Evolutionary conservation across 2,797 vertebrate species (phyloP).

Genomic region (Mergus octosetaceus): DNA sequence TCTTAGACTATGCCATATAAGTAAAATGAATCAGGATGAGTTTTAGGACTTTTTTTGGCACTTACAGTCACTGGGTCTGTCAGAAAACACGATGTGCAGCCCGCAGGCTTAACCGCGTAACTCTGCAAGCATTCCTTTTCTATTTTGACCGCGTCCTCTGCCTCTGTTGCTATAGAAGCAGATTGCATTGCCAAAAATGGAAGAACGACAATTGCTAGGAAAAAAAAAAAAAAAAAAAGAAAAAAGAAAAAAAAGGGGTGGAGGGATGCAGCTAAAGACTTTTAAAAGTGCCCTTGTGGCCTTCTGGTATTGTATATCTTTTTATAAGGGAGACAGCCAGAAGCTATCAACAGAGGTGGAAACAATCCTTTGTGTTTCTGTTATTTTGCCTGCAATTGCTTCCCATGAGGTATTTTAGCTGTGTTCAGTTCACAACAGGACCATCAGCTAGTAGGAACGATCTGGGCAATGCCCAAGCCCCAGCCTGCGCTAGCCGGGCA

Average conservation of each 20-base stretch:
- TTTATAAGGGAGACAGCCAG: not conserved
- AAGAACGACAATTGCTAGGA: not conserved
- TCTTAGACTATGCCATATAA: not conserved
- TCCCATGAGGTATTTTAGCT: not conserved
- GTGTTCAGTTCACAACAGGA: fast-evolving
- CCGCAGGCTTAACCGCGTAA: not conserved
- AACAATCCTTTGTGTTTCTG: not conserved
- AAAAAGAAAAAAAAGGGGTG: not conserved
- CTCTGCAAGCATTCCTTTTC: not conserved
- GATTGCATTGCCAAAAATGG: not conserved
- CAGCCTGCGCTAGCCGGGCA: fast-evolving
- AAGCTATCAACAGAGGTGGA: not conserved
- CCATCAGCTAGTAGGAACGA: fast-evolving
- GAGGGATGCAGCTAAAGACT: not conserved
- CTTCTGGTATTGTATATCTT: not conserved
- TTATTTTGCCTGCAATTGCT: fast-evolving
- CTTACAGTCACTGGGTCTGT: not conserved
- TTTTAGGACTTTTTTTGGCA: not conserved
- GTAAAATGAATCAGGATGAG: not conserved
- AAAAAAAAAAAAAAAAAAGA: not conserved
- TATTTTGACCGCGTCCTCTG: not conserved
- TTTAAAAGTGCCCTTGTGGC: not conserved
- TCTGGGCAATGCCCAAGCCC: fast-evolving
- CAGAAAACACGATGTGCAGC: not conserved
- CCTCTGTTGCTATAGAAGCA: conserved; percentile 15